Evolutionary conservation across 2,113 vertebrate genomes (phyloP).

Genomic region (Echinops telfairi): DNA sequence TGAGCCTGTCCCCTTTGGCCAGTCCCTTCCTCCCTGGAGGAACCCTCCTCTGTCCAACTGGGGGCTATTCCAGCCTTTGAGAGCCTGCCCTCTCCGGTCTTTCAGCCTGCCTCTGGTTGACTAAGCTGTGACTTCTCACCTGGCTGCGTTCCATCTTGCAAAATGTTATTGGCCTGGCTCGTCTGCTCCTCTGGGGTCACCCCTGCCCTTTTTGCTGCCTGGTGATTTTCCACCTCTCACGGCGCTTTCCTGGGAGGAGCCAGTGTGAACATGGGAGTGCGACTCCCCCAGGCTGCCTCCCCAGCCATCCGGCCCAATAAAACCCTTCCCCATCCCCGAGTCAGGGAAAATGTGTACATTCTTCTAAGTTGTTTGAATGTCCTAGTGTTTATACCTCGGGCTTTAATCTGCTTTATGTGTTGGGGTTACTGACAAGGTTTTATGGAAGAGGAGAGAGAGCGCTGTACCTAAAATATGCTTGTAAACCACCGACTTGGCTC

Average conservation of each 20-base stretch:
- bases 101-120: not conserved
- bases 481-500: not conserved
- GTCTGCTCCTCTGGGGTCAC: not conserved
- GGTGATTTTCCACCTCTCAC: not conserved
- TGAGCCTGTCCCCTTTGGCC: not conserved
- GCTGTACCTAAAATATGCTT: conserved; percentile 43
- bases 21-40: not conserved
- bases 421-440: conserved; percentile 13
- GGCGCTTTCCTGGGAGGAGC: not conserved
- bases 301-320: not conserved
- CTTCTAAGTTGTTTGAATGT: not conserved
- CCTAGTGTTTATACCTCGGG: conserved; percentile 31
- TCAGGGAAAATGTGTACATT: conserved; percentile 4
- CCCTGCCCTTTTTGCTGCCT: not conserved
- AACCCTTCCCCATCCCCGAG: not conserved
- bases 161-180: accelerated
- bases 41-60: not conserved
- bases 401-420: conserved; percentile 56
- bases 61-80: not conserved
- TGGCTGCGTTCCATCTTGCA: accelerated
- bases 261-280: not conserved
- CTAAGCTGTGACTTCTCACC: accelerated
- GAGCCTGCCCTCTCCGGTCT: not conserved
- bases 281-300: accelerated
- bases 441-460: not conserved